Evolutionary conservation across 2,888 invertebrate genomes (phyloP).

Genomic region (Oasisia sp.): DNA sequence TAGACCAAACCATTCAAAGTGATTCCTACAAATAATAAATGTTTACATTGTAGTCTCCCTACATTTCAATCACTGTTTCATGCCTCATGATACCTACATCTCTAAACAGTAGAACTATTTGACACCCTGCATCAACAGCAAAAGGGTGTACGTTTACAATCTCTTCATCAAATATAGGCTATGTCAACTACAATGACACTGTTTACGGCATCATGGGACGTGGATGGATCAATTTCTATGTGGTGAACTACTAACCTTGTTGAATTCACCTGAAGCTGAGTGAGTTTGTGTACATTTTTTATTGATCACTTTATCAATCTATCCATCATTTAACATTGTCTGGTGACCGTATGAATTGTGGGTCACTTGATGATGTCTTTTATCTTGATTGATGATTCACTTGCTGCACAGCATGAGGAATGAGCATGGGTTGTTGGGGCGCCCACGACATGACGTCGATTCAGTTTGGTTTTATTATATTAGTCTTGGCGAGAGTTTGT

Average conservation of each 20-base stretch:
- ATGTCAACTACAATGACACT: background rate
- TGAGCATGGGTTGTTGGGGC: no score
- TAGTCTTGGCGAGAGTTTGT: background rate
- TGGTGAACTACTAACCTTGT: background rate
- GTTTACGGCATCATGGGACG: background rate
- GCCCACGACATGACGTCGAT: background rate
- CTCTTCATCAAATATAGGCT: constrained; percentile 2
- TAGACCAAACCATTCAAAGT: no score
- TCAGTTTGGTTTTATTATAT: background rate
- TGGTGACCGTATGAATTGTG: background rate
- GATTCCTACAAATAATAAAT: no score
- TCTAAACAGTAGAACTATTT: background rate
- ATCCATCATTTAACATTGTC: background rate
- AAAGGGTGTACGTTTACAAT: background rate
- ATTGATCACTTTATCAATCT: background rate
- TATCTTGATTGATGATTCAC: background rate
- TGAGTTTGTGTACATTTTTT: no score
- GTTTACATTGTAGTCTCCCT: background rate
- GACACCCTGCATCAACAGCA: background rate
- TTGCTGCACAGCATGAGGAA: background rate
- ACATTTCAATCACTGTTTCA: background rate
- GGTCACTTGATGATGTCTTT: background rate
- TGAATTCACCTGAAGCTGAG: no score
- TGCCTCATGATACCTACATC: background rate
- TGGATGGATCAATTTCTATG: background rate